Evolutionary conservation across 2,113 vertebrate species (phyloP).

Genomic region (Heterochromis multidens): DNA sequence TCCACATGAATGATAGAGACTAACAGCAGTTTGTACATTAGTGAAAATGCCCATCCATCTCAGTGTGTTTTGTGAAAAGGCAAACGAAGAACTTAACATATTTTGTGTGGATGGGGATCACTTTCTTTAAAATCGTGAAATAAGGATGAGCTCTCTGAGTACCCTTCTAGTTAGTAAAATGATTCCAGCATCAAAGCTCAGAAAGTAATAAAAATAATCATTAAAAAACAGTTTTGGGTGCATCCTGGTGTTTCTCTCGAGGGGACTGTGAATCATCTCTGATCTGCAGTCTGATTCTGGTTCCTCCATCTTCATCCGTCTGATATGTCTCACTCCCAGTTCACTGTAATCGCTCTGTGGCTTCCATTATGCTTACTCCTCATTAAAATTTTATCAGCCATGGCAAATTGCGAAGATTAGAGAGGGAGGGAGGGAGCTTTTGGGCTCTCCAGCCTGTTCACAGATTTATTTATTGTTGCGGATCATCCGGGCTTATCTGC

Average conservation of each 20-base stretch:
- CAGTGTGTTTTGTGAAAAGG: background rate
- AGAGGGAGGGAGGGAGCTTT: slow-evolving; percentile 35
- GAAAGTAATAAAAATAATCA: background rate
- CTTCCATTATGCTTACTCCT: slow-evolving; percentile 73
- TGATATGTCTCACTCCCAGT: slow-evolving; percentile 48
- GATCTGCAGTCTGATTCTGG: slow-evolving; percentile 29
- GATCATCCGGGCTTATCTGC: slow-evolving; percentile 71
- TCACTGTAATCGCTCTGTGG: slow-evolving; percentile 61
- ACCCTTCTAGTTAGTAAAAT: background rate
- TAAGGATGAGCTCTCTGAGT: background rate
- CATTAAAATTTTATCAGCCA: slow-evolving; percentile 76
- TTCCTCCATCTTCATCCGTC: slow-evolving; percentile 30
- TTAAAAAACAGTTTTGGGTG: background rate
- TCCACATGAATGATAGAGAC: background rate
- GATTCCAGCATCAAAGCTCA: background rate
- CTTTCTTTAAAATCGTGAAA: background rate
- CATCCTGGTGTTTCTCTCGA: background rate
- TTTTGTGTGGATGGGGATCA: background rate
- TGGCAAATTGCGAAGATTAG: slow-evolving; percentile 76
- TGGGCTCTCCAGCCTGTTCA: slow-evolving; percentile 55
- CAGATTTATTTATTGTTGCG: slow-evolving; percentile 69
- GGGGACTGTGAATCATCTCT: background rate
- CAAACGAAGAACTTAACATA: background rate
- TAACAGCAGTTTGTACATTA: background rate
- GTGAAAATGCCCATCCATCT: background rate